phyloP scores from a whole-genome alignment of 2,888 invertebrate species.

The Coleophora deauratella region DNA sequence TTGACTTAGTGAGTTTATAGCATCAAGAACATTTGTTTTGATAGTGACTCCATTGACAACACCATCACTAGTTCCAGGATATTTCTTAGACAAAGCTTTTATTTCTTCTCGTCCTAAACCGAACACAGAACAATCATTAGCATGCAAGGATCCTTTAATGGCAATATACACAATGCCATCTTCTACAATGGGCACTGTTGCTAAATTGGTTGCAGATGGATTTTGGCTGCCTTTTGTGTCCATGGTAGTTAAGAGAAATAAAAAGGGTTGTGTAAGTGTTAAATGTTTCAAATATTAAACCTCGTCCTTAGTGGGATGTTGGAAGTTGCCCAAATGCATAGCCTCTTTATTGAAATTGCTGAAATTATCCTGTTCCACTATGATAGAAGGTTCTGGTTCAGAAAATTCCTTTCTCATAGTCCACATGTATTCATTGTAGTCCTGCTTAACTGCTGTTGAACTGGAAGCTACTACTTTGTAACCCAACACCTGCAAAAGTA shows the following conservation, averaged over 20 bases:
- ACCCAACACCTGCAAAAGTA: slow-evolving; percentile 78
- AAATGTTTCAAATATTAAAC: slow-evolving; percentile 35
- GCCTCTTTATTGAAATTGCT: slow-evolving; percentile 77
- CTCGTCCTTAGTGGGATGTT: slow-evolving; percentile 59
- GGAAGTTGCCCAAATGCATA: slow-evolving; percentile 59
- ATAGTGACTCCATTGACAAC: slow-evolving; percentile 84
- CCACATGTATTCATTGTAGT: slow-evolving; percentile 95
- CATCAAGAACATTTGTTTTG: slow-evolving; percentile 78
- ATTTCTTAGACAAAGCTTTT: slow-evolving; percentile 80
- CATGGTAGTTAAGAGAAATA: slow-evolving; percentile 30
- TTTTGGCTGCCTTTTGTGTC: slow-evolving; percentile 52
- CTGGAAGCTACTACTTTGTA: slow-evolving; percentile 92
- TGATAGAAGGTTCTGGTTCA: slow-evolving; percentile 83
- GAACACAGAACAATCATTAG: slow-evolving; percentile 82
- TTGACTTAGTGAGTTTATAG: slow-evolving; percentile 83
- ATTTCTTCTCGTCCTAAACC: slow-evolving; percentile 82
- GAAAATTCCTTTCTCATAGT: slow-evolving; percentile 92
- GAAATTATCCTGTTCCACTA: slow-evolving; percentile 76
- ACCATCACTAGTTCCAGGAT: slow-evolving; percentile 74
- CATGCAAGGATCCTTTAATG: slow-evolving; percentile 86
- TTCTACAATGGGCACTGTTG: slow-evolving; percentile 45
- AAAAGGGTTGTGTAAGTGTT: slow-evolving; percentile 16
- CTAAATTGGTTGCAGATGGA: slow-evolving; percentile 38
- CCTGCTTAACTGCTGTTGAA: slow-evolving; percentile 88
- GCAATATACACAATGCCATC: slow-evolving; percentile 82